These are phyloP conservation scores for Nysson spinosus DNA, from an alignment of 2,888 invertebrate species.

Conservation along the genomic window DNA sequence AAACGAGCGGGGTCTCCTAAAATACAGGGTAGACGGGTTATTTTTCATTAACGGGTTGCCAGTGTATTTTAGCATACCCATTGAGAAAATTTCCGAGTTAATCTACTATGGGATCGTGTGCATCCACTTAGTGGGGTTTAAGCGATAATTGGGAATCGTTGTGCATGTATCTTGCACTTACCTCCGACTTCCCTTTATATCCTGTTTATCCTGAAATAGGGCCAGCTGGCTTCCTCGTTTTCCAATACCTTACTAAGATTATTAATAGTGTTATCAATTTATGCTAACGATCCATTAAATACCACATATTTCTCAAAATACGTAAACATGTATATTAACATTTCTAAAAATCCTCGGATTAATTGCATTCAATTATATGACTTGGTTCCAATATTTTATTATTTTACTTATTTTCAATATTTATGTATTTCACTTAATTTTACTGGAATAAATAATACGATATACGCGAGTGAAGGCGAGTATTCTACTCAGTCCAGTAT, in stretches of 20 bases:
- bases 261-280: background rate
- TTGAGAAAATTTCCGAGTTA: conserved; percentile 48
- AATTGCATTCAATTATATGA: too few relatives aligned
- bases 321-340: too few relatives aligned
- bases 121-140: conserved; percentile 58
- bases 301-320: background rate
- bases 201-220: conserved; percentile 31
- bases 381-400: background rate
- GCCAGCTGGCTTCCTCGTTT: conserved; percentile 11
- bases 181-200: conserved; percentile 35
- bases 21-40: conserved; percentile 32
- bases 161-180: conserved; percentile 29
- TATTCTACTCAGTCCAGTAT: too few relatives aligned
- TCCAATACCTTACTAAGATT: conserved; percentile 14
- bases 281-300: background rate
- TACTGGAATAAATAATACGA: too few relatives aligned
- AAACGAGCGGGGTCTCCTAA: conserved; percentile 27
- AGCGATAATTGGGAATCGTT: conserved; percentile 64
- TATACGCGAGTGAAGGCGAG: too few relatives aligned
- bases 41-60: conserved; percentile 50
- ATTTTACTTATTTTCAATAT: background rate
- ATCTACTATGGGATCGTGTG: conserved; percentile 54
- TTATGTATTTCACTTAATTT: too few relatives aligned
- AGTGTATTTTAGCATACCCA: conserved; percentile 34
- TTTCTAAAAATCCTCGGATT: too few relatives aligned